Evolutionary conservation across 2,113 vertebrate species (phyloP), one percentile per base, ranked within the genome.

Genomic region (Callospermophilus lateralis): DNA sequence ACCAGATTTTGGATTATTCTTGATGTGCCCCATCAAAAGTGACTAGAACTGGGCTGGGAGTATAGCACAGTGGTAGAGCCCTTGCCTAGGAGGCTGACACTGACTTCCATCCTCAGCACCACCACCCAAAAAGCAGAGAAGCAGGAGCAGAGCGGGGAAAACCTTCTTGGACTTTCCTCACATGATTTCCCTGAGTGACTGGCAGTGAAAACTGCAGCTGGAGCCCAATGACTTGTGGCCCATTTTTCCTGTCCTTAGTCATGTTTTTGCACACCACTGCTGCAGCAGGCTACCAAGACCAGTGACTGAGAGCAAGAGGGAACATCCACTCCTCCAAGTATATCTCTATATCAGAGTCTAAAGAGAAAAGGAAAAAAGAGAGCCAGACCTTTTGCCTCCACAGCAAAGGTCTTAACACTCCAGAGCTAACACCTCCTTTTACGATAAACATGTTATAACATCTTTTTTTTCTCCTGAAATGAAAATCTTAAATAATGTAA

Each of bases 401-500:
- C n/a, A 93, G 37, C 53, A 73, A 74, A 39, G 30, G 34, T 20
- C 32, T 19, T 16, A 24, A 6, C 10, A 51, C 3, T 45, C 12
- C 42, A 45, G 16, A 79, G 34, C 16, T 45, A 72, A 3, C 6
- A 28, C 53, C 74, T 81, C 37, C 53, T 80, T 77, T 37, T 77
- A n/a, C n/a, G 55, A 53, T 16, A 61, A 93, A 8, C 76, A 15
- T 61, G 10, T 63, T 17, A 16, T 16, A 45, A 19, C 32, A 34
- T 55, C 26, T 81, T 89, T 84, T 8, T n/a, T 68, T 84, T 70
- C 34, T 93, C 68, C 84, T 77, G 32, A 85, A 90, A n/a, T 61
- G 37, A 84, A 80, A 92, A 70, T 73, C 34, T 17, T 86, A n/a
- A n/a, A n/a, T n/a, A 84, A 87, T 53, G 91, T 55, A 48, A 74